Evolutionary conservation across 92 coral and sea anemone species (phyloP), one percentile per base, ranked within the genome.

Genomic region (Zoanthus sansibaricus): DNA sequence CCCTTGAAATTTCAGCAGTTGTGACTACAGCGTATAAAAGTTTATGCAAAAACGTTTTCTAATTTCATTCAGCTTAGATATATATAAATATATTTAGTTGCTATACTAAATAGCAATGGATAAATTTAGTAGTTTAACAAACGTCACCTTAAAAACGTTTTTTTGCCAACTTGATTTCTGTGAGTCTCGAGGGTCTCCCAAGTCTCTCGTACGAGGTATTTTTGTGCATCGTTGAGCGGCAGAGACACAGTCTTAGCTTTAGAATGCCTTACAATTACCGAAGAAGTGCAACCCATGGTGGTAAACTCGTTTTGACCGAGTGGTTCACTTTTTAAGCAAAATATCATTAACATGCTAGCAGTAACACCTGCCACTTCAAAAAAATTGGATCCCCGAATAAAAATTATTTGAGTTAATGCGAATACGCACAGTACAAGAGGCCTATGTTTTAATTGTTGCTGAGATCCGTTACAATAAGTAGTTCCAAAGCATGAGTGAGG

Each of bases 131-230:
- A 79, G 45, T 42, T 66, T n/a, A 46, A 4, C 44, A 64, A 17
- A 59, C 37, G 42, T 87, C 68, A 94, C 98, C 90, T 90, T 37
- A 94, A 55, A 84, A 94, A 94, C 0, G 94, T 93, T 54, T 91
- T 89, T 74, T 92, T 94, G 25, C 98, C 98, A 62, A 94, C 93
- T 67, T 71, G 71, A 15, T 61, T 86, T 62, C 76, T 90, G 72
- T 91, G 93, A 12, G 45, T 52, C 58, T 94, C 95, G 15, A 94
- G 84, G 1, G 93, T 89, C 46, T 94, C 98, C 98, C 98, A 94
- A 0, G 98, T 94, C 55, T 94, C 98, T 10, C 98, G 91, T 4
- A 94, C 87, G 13, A 94, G 86, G 72, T 94, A 94, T 88, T 94
- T 94, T 64, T 94, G 98, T 7, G 98, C 95, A 6, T 86, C 80